Evolutionary conservation across 2,888 invertebrate species (phyloP), one percentile per base, ranked within the genome.

Genomic region (Drosophila melanosoma): DNA sequence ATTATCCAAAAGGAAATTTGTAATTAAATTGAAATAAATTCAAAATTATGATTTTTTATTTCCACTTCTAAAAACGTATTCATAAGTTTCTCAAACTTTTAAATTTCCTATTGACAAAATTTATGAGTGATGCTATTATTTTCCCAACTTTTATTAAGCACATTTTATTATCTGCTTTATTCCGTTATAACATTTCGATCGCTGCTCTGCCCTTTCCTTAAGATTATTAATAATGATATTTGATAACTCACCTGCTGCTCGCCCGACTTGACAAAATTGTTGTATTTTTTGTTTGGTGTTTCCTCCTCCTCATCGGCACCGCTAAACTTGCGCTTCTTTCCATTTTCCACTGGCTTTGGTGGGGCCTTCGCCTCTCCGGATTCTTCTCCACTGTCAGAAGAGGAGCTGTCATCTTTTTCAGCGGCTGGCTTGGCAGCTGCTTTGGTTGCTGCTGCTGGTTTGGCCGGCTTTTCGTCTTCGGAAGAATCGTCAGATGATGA

Each of bases 251-350:
- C 91, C 87, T 91, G 82, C 12, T 79, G 71, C 88, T 93, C 92
- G 67, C 93, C 94, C 12, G 94, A 94, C 93, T 96, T 96, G 0
- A 96, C 96, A 90, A 97, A 97, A 89, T 97, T 97, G 74, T 86
- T 94, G 90, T 96, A 96, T 59, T 93, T 93, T 75, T 95, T 95
- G 56, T 76, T 83, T 15, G 87, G 89, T 0, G 89, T 89, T 23
- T 63, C 76, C 17, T 82, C 95, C 0, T 86, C 76, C 1, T 49
- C 68, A 32, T 86, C 88, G 12, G 81, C 82, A 7, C 91, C 92
- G 57, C 91, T 92, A 17, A 93, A 92, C 82, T 94, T 94, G 51
- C 94, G 91, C 76, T 94, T 94, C n/a, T 92, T 83, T 0, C 90
- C 91, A 67, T 76, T 83, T 42, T 64, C 58, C 49, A 51, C 65